Conservation (phyloP, 2,888 invertebrate species). For the Drosophila subsilvestris region DNA sequence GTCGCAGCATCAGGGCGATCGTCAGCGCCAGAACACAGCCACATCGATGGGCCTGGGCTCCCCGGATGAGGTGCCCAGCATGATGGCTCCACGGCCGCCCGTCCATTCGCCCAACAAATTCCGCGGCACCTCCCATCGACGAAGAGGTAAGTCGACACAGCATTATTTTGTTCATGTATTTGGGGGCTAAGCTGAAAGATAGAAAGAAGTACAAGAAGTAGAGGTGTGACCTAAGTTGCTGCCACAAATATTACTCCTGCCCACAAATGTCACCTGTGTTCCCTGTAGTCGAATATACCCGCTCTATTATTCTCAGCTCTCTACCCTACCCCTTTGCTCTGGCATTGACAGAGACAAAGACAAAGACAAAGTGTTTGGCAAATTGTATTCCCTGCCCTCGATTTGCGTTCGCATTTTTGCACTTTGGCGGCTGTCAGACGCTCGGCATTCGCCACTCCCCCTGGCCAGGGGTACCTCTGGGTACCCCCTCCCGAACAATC, state of each 20-base stretch:
- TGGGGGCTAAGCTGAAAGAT: neutral
- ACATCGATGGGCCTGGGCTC: slow-evolving; percentile 75
- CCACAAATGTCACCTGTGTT: neutral
- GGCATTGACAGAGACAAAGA: slow-evolving; percentile 34
- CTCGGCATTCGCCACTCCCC: no score
- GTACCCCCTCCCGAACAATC: slow-evolving; percentile 43
- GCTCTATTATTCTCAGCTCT: neutral
- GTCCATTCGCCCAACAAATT: slow-evolving; percentile 82
- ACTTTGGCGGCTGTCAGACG: slow-evolving; percentile 66
- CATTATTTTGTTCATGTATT: neutral
- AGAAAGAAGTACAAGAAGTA: no score
- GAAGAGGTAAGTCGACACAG: slow-evolving; percentile 79
- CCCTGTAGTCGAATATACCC: slow-evolving; percentile 5
- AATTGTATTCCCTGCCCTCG: slow-evolving; percentile 53
- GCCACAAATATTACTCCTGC: neutral
- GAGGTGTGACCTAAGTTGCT: no score
- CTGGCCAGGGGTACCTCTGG: neutral
- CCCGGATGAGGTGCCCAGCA: slow-evolving; percentile 84
- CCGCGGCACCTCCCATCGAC: slow-evolving; percentile 73
- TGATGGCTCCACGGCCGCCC: slow-evolving; percentile 84
- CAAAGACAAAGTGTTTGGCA: slow-evolving; percentile 36
- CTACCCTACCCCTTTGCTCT: slow-evolving; percentile 1
- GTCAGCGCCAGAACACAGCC: slow-evolving; percentile 61
- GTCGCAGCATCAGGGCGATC: slow-evolving; percentile 67
- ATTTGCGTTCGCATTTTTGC: slow-evolving; percentile 70